These are phyloP conservation scores for Lagopus leucura DNA, from an alignment of 2,113 vertebrate genomes.

Conservation along the genomic window DNA sequence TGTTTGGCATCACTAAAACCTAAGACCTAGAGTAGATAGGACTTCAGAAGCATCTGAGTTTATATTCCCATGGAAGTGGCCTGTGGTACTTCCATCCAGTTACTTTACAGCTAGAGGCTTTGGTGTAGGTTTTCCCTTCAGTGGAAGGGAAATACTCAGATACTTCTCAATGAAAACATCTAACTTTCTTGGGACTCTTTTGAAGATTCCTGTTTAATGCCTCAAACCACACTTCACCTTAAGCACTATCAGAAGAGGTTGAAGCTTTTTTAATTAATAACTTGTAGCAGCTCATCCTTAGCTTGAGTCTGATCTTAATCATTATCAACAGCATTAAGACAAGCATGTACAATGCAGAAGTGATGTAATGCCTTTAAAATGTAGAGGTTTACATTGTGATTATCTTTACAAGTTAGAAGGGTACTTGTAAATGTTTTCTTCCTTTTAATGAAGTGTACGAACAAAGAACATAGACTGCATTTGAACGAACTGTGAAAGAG, in stretches of 20 bases:
- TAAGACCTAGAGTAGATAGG: background rate
- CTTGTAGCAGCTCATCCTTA: conserved; percentile 10
- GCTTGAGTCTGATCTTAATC: conserved; percentile 14
- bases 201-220: background rate
- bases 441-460: conserved; percentile 18
- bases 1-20: background rate
- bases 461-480: conserved; percentile 17
- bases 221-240: conserved; percentile 5
- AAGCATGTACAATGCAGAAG: background rate
- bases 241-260: conserved; percentile 16
- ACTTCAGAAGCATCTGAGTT: background rate
- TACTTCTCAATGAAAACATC: background rate
- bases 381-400: conserved; percentile 5
- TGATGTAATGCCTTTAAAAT: conserved; percentile 22
- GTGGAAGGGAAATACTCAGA: background rate
- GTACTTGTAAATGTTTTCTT: conserved; percentile 22
- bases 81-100: background rate
- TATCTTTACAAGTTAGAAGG: background rate
- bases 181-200: background rate
- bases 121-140: background rate
- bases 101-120: background rate
- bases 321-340: conserved; percentile 32
- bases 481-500: conserved; percentile 49
- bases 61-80: background rate
- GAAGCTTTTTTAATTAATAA: background rate